Conservation (phyloP, 2,113 vertebrate genomes). For the Puffinus mauretanicus region DNA sequence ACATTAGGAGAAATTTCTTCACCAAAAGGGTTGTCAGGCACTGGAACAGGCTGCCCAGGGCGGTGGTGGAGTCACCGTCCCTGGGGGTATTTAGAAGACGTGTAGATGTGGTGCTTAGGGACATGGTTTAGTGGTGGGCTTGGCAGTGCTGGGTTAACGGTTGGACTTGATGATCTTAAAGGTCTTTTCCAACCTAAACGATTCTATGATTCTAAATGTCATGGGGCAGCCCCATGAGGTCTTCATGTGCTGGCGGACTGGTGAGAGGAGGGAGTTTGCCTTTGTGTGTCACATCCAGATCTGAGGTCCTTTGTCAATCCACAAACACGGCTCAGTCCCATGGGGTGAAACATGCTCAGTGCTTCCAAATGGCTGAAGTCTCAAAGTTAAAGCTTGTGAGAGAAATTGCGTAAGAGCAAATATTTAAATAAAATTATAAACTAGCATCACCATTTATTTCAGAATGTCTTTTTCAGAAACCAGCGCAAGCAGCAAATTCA, state of each 20-base stretch:
- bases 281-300: neutral
- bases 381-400: neutral
- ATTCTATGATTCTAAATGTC: neutral
- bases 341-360: neutral
- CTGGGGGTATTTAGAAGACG: neutral
- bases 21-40: too few species aligned
- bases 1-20: too few species aligned
- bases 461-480: neutral
- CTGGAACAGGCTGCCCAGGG: neutral
- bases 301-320: neutral
- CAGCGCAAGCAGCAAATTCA: neutral
- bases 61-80: neutral
- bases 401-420: neutral
- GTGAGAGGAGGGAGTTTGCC: neutral
- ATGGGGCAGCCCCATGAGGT: fast-evolving
- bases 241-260: neutral
- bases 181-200: neutral
- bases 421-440: neutral
- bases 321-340: neutral
- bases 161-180: neutral
- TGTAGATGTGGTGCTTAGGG: neutral
- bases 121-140: neutral
- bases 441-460: neutral
- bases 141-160: neutral
- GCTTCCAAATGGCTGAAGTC: neutral